phyloP scores from a whole-genome alignment of 1,140 invertebrate species.

The Pachyrhynchus sulphureomaculatus region DNA sequence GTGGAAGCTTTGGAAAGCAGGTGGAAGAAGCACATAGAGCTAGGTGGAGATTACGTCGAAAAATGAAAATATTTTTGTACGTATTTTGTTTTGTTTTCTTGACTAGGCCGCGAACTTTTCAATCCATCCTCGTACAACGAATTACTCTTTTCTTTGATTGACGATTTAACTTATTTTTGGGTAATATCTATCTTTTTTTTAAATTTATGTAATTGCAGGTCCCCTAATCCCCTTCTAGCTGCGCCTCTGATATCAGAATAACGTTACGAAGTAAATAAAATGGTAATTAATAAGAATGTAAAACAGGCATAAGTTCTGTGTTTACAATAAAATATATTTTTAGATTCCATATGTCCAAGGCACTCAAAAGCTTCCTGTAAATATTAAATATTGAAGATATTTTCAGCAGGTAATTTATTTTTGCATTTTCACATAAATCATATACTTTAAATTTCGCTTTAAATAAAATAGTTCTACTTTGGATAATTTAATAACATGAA shows the following conservation, averaged over 20 bases:
- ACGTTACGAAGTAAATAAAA: conserved; percentile 18
- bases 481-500: conserved; percentile 1
- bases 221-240: no score
- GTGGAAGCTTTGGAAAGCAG: no score
- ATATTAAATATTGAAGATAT: conserved; percentile 21
- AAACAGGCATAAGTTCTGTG: conserved; percentile 32
- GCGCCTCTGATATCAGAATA: conserved; percentile 1
- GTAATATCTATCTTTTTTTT: no score
- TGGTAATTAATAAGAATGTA: conserved; percentile 27
- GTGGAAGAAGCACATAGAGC: no score
- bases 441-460: neutral
- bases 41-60: no score
- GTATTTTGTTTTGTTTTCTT: no score
- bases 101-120: no score
- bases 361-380: conserved; percentile 15
- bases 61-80: no score
- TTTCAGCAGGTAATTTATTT: conserved; percentile 25
- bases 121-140: no score
- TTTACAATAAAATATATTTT: conserved; percentile 34
- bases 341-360: conserved; percentile 28
- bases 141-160: no score
- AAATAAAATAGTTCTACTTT: conserved; percentile 7
- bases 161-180: no score
- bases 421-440: conserved; percentile 8
- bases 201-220: no score